phyloP scores from a whole-genome alignment of 2,797 vertebrate genomes.

The Coregonus suidteri region DNA sequence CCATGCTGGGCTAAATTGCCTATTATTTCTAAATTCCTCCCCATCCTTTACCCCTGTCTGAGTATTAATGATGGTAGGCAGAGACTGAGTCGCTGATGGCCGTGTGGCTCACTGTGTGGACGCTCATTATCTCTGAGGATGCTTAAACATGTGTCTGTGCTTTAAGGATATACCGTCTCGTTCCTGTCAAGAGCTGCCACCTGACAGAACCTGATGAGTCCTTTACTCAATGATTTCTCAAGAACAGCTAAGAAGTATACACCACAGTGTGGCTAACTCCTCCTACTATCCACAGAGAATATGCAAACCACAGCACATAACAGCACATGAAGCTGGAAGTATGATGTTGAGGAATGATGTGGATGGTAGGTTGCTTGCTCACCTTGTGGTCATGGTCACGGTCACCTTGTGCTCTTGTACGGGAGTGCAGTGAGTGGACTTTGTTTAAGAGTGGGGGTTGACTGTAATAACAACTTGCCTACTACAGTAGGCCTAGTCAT shows the following conservation, averaged over 20 bases:
- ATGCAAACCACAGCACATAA: neutral
- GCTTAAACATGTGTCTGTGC: conserved; percentile 16
- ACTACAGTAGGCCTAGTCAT: neutral
- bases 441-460: no score
- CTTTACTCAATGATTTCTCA: conserved; percentile 30
- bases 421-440: no score
- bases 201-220: conserved; percentile 5
- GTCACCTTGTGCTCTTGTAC: no score
- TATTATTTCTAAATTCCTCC: conserved; percentile 38
- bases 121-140: conserved; percentile 49
- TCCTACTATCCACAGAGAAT: neutral
- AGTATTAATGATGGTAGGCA: conserved; percentile 49
- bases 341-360: neutral
- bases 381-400: no score
- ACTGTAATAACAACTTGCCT: neutral
- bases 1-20: conserved; percentile 27
- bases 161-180: neutral
- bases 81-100: neutral
- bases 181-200: conserved; percentile 21
- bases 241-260: conserved; percentile 26
- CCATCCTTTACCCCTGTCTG: conserved; percentile 22
- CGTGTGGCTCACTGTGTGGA: conserved; percentile 7
- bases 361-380: no score
- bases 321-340: neutral
- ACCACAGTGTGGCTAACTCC: neutral